A percentile compares a stretch with the other conserved stretches of the same genome.
These are phyloP conservation scores for Echinarachnius parma DNA, from an alignment of 53 echinoderm and acorn worm species.

Conservation along the genomic window DNA sequence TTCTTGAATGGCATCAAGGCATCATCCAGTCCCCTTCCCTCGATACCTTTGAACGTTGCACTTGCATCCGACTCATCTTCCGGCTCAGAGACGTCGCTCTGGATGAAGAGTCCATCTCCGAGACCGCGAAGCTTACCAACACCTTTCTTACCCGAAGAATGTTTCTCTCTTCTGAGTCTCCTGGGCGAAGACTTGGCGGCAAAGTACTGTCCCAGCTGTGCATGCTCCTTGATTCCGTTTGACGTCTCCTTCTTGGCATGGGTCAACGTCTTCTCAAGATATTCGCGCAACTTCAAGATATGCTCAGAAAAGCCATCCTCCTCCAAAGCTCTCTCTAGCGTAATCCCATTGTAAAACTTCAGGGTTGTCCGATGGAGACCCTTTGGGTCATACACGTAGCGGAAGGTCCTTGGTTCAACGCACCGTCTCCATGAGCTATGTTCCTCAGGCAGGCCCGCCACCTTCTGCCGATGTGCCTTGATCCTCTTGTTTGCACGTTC, in stretches of 20 bases:
- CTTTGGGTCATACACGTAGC: constrained; percentile 62
- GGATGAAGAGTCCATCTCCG: constrained; percentile 24
- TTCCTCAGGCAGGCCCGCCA: constrained; percentile 11
- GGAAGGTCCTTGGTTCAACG: constrained; percentile 80
- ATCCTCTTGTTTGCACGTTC: constrained; percentile 45
- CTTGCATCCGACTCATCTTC: constrained; percentile 26
- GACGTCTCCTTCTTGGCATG: constrained; percentile 51
- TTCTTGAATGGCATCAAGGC: not conserved
- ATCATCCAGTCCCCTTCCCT: constrained; percentile 20
- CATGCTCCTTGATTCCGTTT: constrained; percentile 34
- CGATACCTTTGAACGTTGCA: constrained; percentile 19
- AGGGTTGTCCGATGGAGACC: constrained; percentile 40
- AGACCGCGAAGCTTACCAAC: constrained; percentile 28
- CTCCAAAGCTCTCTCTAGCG: constrained; percentile 46
- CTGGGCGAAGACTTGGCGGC: not conserved
- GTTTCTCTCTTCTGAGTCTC: constrained; percentile 3
- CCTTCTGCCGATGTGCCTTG: constrained; percentile 23
- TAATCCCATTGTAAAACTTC: constrained; percentile 28
- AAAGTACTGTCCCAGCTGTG: constrained; percentile 31
- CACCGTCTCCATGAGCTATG: constrained; percentile 68
- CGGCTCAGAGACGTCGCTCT: constrained; percentile 17
- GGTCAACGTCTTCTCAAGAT: constrained; percentile 72
- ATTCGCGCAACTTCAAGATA: constrained; percentile 78
- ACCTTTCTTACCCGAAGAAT: not conserved
- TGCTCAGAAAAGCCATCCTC: constrained; percentile 64